Evolutionary conservation across 2,888 invertebrate genomes (phyloP), one percentile per base, ranked within the genome.

Genomic region (Nebria salina): DNA sequence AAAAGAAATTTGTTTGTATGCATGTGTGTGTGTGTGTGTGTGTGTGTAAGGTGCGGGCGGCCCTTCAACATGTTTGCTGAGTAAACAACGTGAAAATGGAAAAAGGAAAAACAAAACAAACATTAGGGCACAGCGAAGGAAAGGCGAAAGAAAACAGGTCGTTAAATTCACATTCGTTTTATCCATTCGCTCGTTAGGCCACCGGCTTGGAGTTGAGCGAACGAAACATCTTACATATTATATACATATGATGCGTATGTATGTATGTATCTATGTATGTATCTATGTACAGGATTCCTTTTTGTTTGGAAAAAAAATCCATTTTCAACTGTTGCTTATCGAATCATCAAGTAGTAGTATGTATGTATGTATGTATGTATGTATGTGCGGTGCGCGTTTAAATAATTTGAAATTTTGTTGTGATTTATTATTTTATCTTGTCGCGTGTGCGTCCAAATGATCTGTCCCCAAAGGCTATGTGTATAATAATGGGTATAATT

Each of bases 121-220:
- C 34, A 34, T 34, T 34, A 34, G 34, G 5, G 34, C 34, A 34
- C 34, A 34, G 34, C 34, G 34, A 34, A 34, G 34, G 34, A 34
- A 34, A 34, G 34, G 34, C 34, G 34, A 34, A 72, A 77, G 72
- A 77, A 77, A 77, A 77, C 77, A 77, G n/a, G 77, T 77, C 77
- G 77, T 77, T 73, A 78, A 78, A 78, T 78, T 78, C 77, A 65
- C 77, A 78, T 78, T 78, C 77, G 73, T 78, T 78, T 78, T 78
- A 78, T 72, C 72, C 72, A 78, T 34, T 34, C 34, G 34, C 34
- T 34, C 34, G 34, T 34, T 34, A 34, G 34, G 34, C 34, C 34
- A 34, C 34, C 34, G 34, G 34, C 34, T 34, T 34, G 34, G 34
- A 34, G 34, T 34, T 34, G 34, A 34, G 34, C 34, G 34, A 34